Evolutionary conservation across 2,797 vertebrate genomes (phyloP).

Genomic region (Remorina albescens): DNA sequence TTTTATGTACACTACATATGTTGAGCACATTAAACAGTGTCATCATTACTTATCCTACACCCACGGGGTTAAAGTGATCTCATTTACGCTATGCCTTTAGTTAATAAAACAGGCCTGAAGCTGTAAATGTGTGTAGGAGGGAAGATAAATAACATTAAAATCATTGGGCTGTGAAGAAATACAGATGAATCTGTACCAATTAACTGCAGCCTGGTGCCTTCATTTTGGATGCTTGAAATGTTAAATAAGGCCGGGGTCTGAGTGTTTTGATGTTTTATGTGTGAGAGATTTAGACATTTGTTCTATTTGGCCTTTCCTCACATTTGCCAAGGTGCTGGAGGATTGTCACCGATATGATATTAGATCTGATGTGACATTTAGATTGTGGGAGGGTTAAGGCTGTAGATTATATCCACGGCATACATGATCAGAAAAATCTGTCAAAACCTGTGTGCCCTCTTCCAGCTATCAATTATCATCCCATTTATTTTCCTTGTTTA

Average conservation of each 20-base stretch:
- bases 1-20: background rate
- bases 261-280: background rate
- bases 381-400: background rate
- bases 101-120: slow-evolving; percentile 23
- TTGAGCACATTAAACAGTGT: slow-evolving; percentile 7
- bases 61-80: slow-evolving; percentile 16
- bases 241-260: slow-evolving; percentile 28
- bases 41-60: slow-evolving; percentile 6
- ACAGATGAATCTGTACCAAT: slow-evolving; percentile 26
- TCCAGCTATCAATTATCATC: slow-evolving; percentile 48
- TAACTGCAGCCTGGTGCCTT: slow-evolving; percentile 19
- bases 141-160: slow-evolving; percentile 10
- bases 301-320: background rate
- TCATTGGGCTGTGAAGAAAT: slow-evolving; percentile 8
- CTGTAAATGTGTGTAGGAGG: slow-evolving; percentile 28
- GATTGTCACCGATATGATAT: background rate
- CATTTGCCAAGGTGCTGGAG: background rate
- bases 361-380: background rate
- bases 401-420: slow-evolving; percentile 20
- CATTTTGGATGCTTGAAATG: slow-evolving; percentile 31
- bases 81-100: background rate
- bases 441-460: slow-evolving; percentile 20
- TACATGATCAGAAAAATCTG: slow-evolving; percentile 35
- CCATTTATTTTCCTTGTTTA: slow-evolving; percentile 24
- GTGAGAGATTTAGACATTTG: background rate